Percentiles rank a stretch among this genome's conserved stretches.
These are phyloP conservation scores for Latrodectus elegans DNA, from an alignment of 2,888 invertebrate genomes.

Conservation along the genomic window DNA sequence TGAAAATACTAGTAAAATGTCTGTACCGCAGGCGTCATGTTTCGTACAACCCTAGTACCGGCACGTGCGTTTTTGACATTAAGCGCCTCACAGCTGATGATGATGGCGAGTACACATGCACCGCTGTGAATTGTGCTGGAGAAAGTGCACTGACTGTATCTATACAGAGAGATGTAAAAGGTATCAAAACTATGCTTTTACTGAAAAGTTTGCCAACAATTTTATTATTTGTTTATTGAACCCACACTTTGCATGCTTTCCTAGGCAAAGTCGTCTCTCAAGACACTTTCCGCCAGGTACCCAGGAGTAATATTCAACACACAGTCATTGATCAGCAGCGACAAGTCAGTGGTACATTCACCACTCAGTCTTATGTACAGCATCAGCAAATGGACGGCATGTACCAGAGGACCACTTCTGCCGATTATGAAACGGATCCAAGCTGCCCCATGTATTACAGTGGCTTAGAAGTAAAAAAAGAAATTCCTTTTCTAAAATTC, in stretches of 20 bases:
- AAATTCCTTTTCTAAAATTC: neutral
- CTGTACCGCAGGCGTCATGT: slow-evolving; percentile 85
- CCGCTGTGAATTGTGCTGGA: slow-evolving; percentile 94
- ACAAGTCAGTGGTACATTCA: slow-evolving; percentile 45
- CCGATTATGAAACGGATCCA: slow-evolving; percentile 68
- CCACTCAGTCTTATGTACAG: slow-evolving; percentile 35
- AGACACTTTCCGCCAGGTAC: slow-evolving; percentile 60
- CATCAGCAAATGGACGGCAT: slow-evolving; percentile 48
- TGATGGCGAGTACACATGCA: slow-evolving; percentile 96
- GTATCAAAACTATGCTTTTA: slow-evolving; percentile 55
- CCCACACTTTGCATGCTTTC: neutral
- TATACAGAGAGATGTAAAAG: slow-evolving; percentile 85
- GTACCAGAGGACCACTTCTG: slow-evolving; percentile 65
- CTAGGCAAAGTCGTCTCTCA: slow-evolving; percentile 54
- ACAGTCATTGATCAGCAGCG: slow-evolving; percentile 41
- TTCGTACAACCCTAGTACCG: slow-evolving; percentile 92
- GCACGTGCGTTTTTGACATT: slow-evolving; percentile 91
- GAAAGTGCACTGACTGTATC: slow-evolving; percentile 97
- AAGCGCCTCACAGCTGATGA: slow-evolving; percentile 96
- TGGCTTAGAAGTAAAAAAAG: slow-evolving; percentile 77
- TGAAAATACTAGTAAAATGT: neutral
- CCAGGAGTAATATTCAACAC: slow-evolving; percentile 39
- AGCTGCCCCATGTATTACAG: slow-evolving; percentile 76
- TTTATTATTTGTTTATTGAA: neutral
- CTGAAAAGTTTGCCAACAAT: neutral